These are phyloP conservation scores for Lepilemur septentrionalis DNA, from an alignment of 2,797 vertebrate species.

Conservation along the genomic window DNA sequence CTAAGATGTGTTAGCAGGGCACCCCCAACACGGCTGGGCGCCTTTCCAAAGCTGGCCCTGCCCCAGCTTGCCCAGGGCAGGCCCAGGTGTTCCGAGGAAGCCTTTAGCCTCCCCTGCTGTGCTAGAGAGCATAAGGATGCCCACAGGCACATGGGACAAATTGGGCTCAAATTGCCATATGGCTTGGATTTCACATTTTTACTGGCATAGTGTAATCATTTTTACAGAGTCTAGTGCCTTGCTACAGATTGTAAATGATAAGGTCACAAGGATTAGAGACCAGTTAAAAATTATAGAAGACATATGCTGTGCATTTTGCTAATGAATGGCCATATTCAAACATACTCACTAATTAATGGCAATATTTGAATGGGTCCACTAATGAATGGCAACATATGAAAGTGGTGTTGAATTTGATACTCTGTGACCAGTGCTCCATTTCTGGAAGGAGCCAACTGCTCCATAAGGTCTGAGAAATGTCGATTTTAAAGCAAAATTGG, in stretches of 20 bases:
- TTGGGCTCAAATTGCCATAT: constrained; percentile 63
- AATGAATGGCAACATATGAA: constrained; percentile 70
- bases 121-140: not conserved
- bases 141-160: constrained; percentile 46
- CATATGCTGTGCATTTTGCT: constrained; percentile 69
- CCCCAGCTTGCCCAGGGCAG: not conserved
- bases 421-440: not conserved
- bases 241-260: constrained; percentile 72
- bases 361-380: constrained; percentile 58
- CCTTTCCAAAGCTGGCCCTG: not conserved
- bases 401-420: constrained; percentile 45
- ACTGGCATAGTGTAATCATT: constrained; percentile 37
- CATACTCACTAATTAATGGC: constrained; percentile 70
- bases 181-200: constrained; percentile 65
- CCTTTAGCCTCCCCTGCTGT: not conserved
- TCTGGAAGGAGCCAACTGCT: constrained; percentile 47
- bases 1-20: not conserved
- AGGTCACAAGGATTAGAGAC: constrained; percentile 64
- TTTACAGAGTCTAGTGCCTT: constrained; percentile 61
- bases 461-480: not conserved
- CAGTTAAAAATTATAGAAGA: constrained; percentile 68
- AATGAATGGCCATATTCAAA: constrained; percentile 69
- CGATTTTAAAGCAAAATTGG: not conserved
- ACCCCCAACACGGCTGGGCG: not conserved
- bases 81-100: not conserved